Evolutionary conservation across 2,888 invertebrate species (phyloP).

Genomic region (Molorchus minor): DNA sequence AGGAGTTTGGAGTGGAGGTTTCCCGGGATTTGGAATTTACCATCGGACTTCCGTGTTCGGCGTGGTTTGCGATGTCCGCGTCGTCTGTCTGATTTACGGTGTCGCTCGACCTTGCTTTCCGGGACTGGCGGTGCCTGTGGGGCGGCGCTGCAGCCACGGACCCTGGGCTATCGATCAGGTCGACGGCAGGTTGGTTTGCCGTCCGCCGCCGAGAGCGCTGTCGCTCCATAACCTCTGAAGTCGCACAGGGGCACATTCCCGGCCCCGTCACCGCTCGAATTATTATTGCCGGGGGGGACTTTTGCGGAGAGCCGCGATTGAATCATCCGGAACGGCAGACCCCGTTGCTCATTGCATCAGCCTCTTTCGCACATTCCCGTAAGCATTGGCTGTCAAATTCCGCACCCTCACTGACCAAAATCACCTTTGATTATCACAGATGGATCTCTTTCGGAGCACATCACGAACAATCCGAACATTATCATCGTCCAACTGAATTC

Average conservation of each 20-base stretch:
- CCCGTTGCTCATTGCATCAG: constrained; percentile 58
- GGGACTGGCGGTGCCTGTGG: constrained; percentile 60
- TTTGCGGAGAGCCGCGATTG: constrained; percentile 59
- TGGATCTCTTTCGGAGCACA: constrained; percentile 13
- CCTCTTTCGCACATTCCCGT: constrained; percentile 44
- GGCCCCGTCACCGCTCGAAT: constrained; percentile 43
- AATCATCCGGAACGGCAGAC: constrained; percentile 63
- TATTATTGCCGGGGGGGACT: constrained; percentile 47
- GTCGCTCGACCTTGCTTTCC: constrained; percentile 61
- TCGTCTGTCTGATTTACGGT: constrained; percentile 64
- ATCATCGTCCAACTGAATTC: no score
- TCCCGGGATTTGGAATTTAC: constrained; percentile 39
- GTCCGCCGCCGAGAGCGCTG: constrained; percentile 60
- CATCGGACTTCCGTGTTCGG: constrained; percentile 39
- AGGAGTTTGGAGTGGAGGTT: constrained; percentile 44
- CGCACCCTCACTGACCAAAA: constrained; percentile 6
- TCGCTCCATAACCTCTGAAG: constrained; percentile 60
- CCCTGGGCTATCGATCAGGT: constrained; percentile 62
- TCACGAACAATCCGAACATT: constrained; percentile 10
- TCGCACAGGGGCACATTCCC: constrained; percentile 55
- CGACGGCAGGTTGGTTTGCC: constrained; percentile 57
- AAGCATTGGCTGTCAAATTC: constrained; percentile 21
- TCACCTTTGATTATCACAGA: constrained; percentile 20
- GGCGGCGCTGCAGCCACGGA: constrained; percentile 60
- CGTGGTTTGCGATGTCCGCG: constrained; percentile 57